phyloP scores from a whole-genome alignment of 1,140 invertebrate species.

The Trypoxylus dichotomus region DNA sequence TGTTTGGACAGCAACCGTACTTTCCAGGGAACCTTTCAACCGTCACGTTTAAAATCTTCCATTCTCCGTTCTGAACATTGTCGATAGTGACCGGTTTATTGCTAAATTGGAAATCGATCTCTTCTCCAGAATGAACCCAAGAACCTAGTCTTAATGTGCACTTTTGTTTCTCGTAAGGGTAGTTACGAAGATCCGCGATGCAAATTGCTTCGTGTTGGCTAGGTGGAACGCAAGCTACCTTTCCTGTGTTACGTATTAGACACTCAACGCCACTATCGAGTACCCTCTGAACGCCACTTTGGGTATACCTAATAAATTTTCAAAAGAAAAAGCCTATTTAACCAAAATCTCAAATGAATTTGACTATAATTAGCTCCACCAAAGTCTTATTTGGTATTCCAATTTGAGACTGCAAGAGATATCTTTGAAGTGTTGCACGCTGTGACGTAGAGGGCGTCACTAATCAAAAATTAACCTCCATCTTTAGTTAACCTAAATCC shows the following conservation, averaged over 20 bases:
- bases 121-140: slow-evolving; percentile 63
- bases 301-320: not conserved
- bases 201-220: slow-evolving; percentile 56
- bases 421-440: no score
- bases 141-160: slow-evolving; percentile 58
- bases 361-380: no score
- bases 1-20: slow-evolving; percentile 53
- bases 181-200: slow-evolving; percentile 53
- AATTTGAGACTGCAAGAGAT: no score
- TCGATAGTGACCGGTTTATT: slow-evolving; percentile 43
- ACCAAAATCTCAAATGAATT: no score
- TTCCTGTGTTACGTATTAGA: slow-evolving; percentile 50
- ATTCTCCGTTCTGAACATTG: slow-evolving; percentile 49
- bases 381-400: no score
- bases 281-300: not conserved
- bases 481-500: no score
- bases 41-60: slow-evolving; percentile 49
- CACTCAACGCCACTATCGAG: slow-evolving; percentile 47
- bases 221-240: slow-evolving; percentile 56
- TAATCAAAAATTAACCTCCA: no score
- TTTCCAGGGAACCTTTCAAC: slow-evolving; percentile 46
- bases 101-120: slow-evolving; percentile 55
- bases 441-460: no score
- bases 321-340: no score
- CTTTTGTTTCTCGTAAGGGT: slow-evolving; percentile 60